Conservation (phyloP, 2,113 vertebrate genomes). For the Eolophus roseicapilla region DNA sequence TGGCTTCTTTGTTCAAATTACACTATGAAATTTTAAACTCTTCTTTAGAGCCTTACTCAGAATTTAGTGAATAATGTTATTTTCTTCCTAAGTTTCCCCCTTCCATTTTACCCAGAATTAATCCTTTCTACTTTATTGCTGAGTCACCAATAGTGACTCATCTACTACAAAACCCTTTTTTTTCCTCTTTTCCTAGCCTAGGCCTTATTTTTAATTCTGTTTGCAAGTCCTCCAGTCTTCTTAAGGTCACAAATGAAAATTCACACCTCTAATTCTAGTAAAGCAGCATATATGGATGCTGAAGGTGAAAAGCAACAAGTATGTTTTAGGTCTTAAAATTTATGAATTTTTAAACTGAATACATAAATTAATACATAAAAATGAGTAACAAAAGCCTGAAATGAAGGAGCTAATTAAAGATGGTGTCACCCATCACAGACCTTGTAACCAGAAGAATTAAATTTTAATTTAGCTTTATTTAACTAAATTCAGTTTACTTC, state of each 20-base stretch:
- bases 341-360: neutral
- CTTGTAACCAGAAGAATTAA: neutral
- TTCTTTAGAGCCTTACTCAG: neutral
- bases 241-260: neutral
- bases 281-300: neutral
- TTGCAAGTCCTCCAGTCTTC: neutral
- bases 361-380: neutral
- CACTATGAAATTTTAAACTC: neutral
- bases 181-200: neutral
- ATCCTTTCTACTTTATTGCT: neutral
- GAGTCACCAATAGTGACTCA: neutral
- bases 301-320: neutral
- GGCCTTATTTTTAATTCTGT: neutral
- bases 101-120: neutral
- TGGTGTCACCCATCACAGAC: neutral
- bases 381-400: neutral
- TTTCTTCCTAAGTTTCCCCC: neutral
- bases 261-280: neutral
- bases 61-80: neutral
- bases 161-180: neutral
- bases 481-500: neutral
- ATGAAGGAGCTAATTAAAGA: neutral
- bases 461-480: neutral
- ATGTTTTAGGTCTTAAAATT: neutral
- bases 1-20: neutral